A percentile compares a stretch with the other conserved stretches of the same genome.
phyloP scores from a whole-genome alignment of 2,113 vertebrate species.

The Syngnathus scovelli region DNA sequence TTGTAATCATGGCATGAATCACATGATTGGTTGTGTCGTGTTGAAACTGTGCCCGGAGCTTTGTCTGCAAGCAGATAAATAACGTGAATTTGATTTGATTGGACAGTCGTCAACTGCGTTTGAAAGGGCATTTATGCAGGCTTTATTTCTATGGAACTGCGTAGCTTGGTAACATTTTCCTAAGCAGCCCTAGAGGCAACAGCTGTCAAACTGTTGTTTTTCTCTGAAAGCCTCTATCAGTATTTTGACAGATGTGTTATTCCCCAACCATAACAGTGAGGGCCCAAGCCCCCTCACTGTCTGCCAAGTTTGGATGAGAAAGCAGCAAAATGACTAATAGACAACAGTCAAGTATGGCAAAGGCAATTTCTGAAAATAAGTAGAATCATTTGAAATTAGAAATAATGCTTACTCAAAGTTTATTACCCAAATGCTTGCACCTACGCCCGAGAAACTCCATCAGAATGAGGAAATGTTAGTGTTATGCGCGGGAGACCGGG shows the following conservation, averaged over 20 bases:
- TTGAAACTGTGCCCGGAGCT: no score
- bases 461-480: no score
- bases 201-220: conserved; percentile 4
- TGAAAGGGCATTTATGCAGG: neutral
- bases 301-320: neutral
- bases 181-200: neutral
- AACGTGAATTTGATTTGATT: no score
- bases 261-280: neutral
- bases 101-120: neutral
- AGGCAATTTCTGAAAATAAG: neutral
- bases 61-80: no score
- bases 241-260: conserved; percentile 4
- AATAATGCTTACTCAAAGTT: neutral
- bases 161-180: neutral
- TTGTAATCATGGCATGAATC: no score
- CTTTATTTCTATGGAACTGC: neutral
- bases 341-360: neutral
- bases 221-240: neutral
- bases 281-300: neutral
- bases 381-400: neutral
- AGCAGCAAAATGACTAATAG: neutral
- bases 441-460: no score
- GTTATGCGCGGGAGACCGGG: no score
- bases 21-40: no score
- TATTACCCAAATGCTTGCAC: no score